A percentile compares a stretch with the other conserved stretches of the same genome.
These are phyloP conservation scores for Anguilla rostrata DNA, from an alignment of 2,113 vertebrate genomes.

Conservation along the genomic window DNA sequence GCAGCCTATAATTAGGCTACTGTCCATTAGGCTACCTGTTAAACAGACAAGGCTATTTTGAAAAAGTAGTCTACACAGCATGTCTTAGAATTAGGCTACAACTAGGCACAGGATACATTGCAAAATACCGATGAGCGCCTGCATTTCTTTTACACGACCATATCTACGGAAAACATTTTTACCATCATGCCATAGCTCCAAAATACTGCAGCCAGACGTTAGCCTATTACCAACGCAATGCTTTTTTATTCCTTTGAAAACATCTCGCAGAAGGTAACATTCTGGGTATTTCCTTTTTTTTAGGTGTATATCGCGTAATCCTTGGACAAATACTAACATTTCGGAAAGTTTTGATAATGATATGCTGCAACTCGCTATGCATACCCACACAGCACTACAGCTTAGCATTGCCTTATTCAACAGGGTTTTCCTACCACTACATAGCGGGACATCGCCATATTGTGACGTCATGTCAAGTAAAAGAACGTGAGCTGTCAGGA, in stretches of 20 bases:
- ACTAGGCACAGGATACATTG: background rate
- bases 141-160: background rate
- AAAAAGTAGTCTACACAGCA: no score
- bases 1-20: background rate
- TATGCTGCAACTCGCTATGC: background rate
- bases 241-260: constrained; percentile 61
- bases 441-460: constrained; percentile 50
- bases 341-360: background rate
- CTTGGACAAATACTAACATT: background rate
- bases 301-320: background rate
- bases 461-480: constrained; percentile 70
- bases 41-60: no score
- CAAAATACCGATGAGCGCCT: background rate
- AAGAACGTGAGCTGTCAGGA: constrained; percentile 61
- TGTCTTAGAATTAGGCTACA: no score
- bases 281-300: constrained; percentile 23
- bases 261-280: constrained; percentile 47
- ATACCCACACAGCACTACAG: background rate
- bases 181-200: constrained; percentile 42
- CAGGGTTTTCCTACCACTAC: constrained; percentile 11
- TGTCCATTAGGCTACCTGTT: no score
- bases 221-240: constrained; percentile 46
- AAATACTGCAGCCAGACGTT: constrained; percentile 44
- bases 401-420: constrained; percentile 22
- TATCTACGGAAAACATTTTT: constrained; percentile 42